A percentile compares a stretch with the other conserved stretches of the same genome.
phyloP scores from a whole-genome alignment of 2,113 vertebrate species.

The Camelus dromedarius region DNA sequence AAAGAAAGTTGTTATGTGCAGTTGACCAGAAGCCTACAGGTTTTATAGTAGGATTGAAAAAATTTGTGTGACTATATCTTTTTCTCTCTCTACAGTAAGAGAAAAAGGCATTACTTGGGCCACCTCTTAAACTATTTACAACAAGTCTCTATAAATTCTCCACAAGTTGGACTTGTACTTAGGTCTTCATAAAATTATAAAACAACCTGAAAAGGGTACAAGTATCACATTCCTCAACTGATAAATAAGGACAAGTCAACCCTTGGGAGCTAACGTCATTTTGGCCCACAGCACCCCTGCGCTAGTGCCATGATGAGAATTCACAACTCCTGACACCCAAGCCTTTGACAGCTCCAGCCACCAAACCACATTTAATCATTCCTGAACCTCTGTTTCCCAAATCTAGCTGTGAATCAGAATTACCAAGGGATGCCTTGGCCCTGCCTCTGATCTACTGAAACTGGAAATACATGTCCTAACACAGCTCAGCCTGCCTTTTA shows the following conservation, averaged over 20 bases:
- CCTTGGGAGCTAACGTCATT: not conserved
- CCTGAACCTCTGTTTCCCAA: not conserved
- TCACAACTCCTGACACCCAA: not conserved
- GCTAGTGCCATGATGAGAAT: not conserved
- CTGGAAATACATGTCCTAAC: not conserved
- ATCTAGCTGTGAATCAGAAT: not conserved
- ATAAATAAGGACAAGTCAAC: not conserved
- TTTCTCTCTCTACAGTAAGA: not conserved
- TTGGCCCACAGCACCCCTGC: not conserved
- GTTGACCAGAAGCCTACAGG: not conserved
- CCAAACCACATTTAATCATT: not conserved
- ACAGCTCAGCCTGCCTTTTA: not conserved
- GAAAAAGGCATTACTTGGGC: not conserved
- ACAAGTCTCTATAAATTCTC: not conserved
- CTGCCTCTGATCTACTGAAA: not conserved
- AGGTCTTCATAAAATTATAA: slow-evolving; percentile 40
- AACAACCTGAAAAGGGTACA: not conserved
- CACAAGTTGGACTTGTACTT: not conserved
- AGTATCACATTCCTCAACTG: not conserved
- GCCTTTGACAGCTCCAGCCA: not conserved
- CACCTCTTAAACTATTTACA: not conserved
- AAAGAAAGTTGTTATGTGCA: not conserved
- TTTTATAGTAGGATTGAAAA: not conserved
- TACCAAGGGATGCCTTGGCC: not conserved
- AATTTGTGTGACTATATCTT: not conserved